These are phyloP conservation scores for Austrofundulus limnaeus DNA, from an alignment of 2,113 vertebrate genomes.

Conservation along the genomic window DNA sequence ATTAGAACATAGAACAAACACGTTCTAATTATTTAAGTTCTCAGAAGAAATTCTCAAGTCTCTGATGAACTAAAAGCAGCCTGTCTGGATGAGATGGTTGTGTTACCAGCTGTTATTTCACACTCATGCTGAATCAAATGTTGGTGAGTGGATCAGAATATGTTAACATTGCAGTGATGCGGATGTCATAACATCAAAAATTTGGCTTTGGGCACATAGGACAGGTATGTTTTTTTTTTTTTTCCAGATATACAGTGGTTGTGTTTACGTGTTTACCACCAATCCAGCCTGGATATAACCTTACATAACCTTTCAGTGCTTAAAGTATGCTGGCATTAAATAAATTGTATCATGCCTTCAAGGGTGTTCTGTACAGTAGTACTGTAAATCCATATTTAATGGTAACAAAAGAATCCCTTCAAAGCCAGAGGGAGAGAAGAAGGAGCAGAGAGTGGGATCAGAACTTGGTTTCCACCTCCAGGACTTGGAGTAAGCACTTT, in stretches of 20 bases:
- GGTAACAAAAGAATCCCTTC: constrained; percentile 55
- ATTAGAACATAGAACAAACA: background rate
- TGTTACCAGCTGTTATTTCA: background rate
- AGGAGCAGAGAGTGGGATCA: constrained; percentile 42
- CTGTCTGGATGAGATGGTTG: background rate
- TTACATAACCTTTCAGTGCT: constrained; percentile 23
- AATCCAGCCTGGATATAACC: constrained; percentile 3
- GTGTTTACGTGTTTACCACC: background rate
- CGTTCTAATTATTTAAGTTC: background rate
- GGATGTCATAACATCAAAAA: constrained; percentile 13
- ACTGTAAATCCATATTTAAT: constrained; percentile 58
- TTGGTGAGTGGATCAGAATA: background rate
- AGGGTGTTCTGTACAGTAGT: constrained; percentile 35
- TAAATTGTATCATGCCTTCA: constrained; percentile 42
- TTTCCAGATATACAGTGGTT: background rate
- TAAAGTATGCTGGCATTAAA: constrained; percentile 33
- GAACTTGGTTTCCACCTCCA: constrained; percentile 60
- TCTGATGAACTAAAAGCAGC: background rate
- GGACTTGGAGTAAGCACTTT: constrained; percentile 78
- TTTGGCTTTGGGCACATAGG: background rate
- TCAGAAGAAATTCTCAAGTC: background rate
- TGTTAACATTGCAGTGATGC: constrained; percentile 9
- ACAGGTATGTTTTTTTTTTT: background rate
- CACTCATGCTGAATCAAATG: background rate
- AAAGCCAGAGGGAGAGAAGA: constrained; percentile 18